phyloP scores from a whole-genome alignment of 2,888 invertebrate genomes.

The Phengaris arion region DNA sequence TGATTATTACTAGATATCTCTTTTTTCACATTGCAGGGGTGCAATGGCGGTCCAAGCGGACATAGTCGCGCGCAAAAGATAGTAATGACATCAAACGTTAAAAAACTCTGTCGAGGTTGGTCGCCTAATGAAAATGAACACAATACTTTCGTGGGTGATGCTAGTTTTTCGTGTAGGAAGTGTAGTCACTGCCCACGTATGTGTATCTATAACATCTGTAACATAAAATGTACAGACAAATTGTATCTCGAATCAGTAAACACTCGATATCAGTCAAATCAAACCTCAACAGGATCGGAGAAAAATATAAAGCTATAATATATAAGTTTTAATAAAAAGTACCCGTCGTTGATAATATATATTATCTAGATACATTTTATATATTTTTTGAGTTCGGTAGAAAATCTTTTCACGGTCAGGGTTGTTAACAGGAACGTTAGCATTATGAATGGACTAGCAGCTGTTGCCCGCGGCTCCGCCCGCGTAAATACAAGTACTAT shows the following conservation, averaged over 20 bases:
- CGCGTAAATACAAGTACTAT: too few species aligned
- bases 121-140: too few species aligned
- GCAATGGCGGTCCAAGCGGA: too few species aligned
- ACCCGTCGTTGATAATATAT: background rate
- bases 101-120: too few species aligned
- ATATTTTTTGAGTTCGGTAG: background rate
- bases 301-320: constrained; percentile 12
- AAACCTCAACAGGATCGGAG: constrained; percentile 7
- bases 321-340: constrained; percentile 8
- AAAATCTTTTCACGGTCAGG: background rate
- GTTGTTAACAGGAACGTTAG: too few species aligned
- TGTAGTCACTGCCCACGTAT: background rate
- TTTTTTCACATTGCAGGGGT: too few species aligned
- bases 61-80: too few species aligned
- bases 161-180: background rate
- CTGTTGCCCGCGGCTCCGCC: too few species aligned
- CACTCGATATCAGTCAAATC: constrained; percentile 4
- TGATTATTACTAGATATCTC: too few species aligned
- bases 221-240: background rate
- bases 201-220: background rate
- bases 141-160: too few species aligned
- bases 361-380: background rate
- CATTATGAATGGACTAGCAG: too few species aligned
- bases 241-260: constrained; percentile 6
- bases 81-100: too few species aligned